Base-by-base conservation (phyloP, 2,797 vertebrate species). In the Pangasius krempfi region DNA sequence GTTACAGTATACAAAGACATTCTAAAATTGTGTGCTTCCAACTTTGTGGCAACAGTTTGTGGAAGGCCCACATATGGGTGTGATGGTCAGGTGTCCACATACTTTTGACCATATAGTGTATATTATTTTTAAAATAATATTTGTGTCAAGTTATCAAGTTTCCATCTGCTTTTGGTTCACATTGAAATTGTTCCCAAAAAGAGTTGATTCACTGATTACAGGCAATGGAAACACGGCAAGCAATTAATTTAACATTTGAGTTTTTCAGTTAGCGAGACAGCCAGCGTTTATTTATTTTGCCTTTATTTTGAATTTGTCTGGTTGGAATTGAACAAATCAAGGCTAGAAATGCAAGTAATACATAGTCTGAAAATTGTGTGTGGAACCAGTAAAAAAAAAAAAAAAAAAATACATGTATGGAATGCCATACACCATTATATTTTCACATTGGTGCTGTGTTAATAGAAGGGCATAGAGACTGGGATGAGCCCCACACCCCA, bases 401-500 rank as follows among this genome's bases (percentile, higher is more conserved):
- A 78, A 30, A 20, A n/a, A 27, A 2, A 37, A 37, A 40, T 40
- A 40, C 0, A 4, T 37, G 2, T 4, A 22, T 33, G 30, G 52
- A 80, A 9, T 56, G 30, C 52, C 1, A 5, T 58, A 12, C 18
- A 56, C 14, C 8, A 7, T 44, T 40, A 25, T 40, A 27, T 82
- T 82, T 44, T 14, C 25, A 62, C 14, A 62, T 27, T 44, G 33
- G 22, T 82, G 79, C 58, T 8, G 22, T 82, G 25, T 44, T 84
- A 50, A 84, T 52, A 68, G 62, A 68, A 6, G 12, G 4, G 20
- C 20, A 72, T 85, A 52, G 54, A 68, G 62, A 8, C 16, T 84
- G 85, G 78, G 81, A 68, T 86, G 84, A 84, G 79, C 58, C 78
- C 52, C 10, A 50, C 72, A 78, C 86, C 90, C 4, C 75, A 84